Conservation (phyloP, 2,888 invertebrate genomes). For the Ormyrus pomaceus region DNA sequence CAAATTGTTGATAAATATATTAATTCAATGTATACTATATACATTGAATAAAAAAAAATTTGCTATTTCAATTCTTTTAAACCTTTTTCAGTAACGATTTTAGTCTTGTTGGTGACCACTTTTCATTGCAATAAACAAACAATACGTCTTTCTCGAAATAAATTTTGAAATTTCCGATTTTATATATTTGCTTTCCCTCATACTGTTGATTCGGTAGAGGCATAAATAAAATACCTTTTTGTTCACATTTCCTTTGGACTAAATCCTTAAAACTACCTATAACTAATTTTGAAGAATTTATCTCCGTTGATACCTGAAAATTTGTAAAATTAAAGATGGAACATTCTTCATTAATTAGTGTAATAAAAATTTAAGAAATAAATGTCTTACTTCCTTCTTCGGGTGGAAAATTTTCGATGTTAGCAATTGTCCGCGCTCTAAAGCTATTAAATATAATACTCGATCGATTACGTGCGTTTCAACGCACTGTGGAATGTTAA, state of each 20-base stretch:
- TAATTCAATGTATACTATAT: neutral
- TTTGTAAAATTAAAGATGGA: neutral
- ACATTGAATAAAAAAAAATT: neutral
- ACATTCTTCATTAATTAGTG: neutral
- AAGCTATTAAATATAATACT: constrained; percentile 80
- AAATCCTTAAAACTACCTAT: constrained; percentile 85
- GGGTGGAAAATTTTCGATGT: constrained; percentile 76
- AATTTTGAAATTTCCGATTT: constrained; percentile 86
- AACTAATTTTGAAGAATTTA: constrained; percentile 78
- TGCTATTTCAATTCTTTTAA: constrained; percentile 62
- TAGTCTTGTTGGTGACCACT: constrained; percentile 82
- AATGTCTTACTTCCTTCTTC: constrained; percentile 67
- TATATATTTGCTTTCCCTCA: constrained; percentile 91
- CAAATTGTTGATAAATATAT: too few relatives aligned
- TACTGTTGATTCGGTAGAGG: constrained; percentile 90
- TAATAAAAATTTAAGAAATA: neutral
- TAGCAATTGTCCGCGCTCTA: constrained; percentile 79
- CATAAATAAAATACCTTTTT: constrained; percentile 91
- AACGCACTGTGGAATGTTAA: constrained; percentile 76
- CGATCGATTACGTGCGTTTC: constrained; percentile 82
- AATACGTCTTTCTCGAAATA: constrained; percentile 91
- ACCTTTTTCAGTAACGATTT: constrained; percentile 80
- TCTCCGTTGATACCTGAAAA: constrained; percentile 71
- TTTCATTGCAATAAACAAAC: constrained; percentile 82
- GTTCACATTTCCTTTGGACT: constrained; percentile 88